These are phyloP conservation scores for Parasteatoda tepidariorum DNA, from an alignment of 1,140 invertebrate genomes.

Conservation along the genomic window DNA sequence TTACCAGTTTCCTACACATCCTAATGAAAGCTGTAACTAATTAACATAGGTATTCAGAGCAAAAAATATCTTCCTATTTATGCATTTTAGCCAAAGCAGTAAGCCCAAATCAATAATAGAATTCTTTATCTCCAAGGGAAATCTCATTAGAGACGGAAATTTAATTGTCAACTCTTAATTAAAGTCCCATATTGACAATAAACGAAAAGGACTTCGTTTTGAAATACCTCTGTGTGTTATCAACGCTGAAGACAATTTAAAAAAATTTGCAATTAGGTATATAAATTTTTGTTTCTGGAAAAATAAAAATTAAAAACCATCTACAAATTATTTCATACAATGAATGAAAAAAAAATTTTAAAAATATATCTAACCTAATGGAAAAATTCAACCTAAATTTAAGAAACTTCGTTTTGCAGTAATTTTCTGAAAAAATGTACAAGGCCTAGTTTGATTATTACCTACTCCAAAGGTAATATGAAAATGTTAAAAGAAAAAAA, in stretches of 20 bases:
- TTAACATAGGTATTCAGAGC: no score
- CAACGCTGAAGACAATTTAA: background rate
- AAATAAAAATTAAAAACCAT: no score
- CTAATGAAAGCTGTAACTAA: background rate
- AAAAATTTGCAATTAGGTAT: background rate
- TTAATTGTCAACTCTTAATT: conserved; percentile 35
- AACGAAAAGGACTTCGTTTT: background rate
- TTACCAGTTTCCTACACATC: background rate
- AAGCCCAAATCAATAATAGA: background rate
- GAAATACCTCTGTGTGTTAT: background rate
- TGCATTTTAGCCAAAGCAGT: background rate
- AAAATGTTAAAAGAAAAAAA: no score
- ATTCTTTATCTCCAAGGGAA: background rate
- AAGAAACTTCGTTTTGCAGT: no score
- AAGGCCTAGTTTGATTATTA: no score
- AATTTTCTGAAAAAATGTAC: no score
- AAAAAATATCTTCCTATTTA: no score
- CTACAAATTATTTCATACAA: no score
- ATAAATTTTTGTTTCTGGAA: background rate
- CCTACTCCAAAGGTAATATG: no score
- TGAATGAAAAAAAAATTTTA: no score
- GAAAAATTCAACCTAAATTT: no score
- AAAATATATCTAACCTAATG: no score
- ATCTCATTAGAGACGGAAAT: conserved; percentile 37
- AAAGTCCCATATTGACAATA: background rate